Conservation (phyloP, 2,888 invertebrate species). For the Neocrepidodera transversa region DNA sequence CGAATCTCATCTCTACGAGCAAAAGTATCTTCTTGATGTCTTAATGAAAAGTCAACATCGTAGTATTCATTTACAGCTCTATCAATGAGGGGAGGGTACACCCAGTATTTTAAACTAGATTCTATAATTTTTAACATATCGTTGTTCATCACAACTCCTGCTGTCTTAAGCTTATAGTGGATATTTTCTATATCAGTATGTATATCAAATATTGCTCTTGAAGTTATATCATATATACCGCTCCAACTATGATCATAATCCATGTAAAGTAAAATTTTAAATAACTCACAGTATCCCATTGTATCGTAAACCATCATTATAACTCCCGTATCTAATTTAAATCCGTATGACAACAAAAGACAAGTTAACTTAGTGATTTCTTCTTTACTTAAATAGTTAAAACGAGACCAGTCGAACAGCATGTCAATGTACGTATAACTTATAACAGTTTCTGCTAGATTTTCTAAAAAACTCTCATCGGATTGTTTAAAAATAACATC, state of each 20-base stretch:
- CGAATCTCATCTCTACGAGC: too few species aligned
- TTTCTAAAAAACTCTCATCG: slow-evolving; percentile 24
- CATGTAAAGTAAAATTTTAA: slow-evolving; percentile 39
- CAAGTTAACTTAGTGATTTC: slow-evolving; percentile 30
- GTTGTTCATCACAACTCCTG: too few species aligned
- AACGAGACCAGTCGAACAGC: not conserved
- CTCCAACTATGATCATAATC: slow-evolving; percentile 29
- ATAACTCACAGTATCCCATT: slow-evolving; percentile 37
- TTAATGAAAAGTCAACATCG: not conserved
- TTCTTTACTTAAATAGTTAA: slow-evolving; percentile 11
- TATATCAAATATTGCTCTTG: slow-evolving; percentile 34
- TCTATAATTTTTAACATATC: too few species aligned
- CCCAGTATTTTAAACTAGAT: not conserved
- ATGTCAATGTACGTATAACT: slow-evolving; percentile 15
- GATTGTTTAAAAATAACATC: slow-evolving; percentile 21
- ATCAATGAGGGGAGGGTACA: not conserved
- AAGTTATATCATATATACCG: slow-evolving; percentile 7
- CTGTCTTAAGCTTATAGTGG: not conserved
- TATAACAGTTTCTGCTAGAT: slow-evolving; percentile 22
- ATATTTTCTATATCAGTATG: slow-evolving; percentile 16
- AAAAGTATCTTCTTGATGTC: too few species aligned
- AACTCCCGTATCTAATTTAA: slow-evolving; percentile 24
- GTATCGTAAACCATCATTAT: slow-evolving; percentile 30
- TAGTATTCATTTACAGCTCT: too few species aligned
- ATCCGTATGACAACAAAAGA: slow-evolving; percentile 35